Conservation (phyloP, 2,888 invertebrate genomes). For the Xestobium rufovillosum region DNA sequence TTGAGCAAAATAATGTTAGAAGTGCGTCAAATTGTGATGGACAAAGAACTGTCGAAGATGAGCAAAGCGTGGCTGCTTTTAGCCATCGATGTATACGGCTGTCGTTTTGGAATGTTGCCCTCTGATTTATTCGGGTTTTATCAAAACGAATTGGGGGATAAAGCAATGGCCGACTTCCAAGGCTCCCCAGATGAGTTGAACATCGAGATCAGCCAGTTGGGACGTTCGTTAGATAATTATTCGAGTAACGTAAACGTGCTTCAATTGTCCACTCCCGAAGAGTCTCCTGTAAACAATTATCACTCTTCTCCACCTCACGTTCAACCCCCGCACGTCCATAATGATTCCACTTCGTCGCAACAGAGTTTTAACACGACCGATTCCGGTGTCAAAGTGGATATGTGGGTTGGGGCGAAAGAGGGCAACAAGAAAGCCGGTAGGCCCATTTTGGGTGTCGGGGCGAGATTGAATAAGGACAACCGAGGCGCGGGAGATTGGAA, state of each 20-base stretch:
- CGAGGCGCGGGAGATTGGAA: conserved; percentile 13
- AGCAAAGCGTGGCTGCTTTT: conserved; percentile 41
- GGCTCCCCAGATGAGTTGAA: conserved; percentile 31
- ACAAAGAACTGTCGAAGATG: conserved; percentile 33
- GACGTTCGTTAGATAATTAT: conserved; percentile 34
- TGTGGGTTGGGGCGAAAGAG: not conserved
- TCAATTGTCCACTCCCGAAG: conserved; percentile 30
- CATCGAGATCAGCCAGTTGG: conserved; percentile 34
- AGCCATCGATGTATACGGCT: conserved; percentile 39
- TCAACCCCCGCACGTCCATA: not conserved
- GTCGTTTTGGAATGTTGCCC: conserved; percentile 37
- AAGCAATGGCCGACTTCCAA: conserved; percentile 35
- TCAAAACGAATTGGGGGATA: conserved; percentile 35
- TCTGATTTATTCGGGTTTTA: conserved; percentile 39
- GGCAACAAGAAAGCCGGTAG: conserved; percentile 28
- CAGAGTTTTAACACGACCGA: conserved; percentile 2
- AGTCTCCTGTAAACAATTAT: not conserved
- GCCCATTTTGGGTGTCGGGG: conserved; percentile 33
- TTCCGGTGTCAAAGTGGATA: not conserved
- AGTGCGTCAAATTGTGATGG: conserved; percentile 35
- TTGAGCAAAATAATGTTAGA: conserved; percentile 35
- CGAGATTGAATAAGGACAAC: conserved; percentile 25
- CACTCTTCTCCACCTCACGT: not conserved
- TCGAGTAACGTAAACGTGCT: conserved; percentile 38
- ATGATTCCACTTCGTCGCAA: too few relatives aligned